Percentiles rank a stretch among this genome's conserved stretches.
Conservation (phyloP, 2,888 invertebrate species). For the Diarsia dahlii region DNA sequence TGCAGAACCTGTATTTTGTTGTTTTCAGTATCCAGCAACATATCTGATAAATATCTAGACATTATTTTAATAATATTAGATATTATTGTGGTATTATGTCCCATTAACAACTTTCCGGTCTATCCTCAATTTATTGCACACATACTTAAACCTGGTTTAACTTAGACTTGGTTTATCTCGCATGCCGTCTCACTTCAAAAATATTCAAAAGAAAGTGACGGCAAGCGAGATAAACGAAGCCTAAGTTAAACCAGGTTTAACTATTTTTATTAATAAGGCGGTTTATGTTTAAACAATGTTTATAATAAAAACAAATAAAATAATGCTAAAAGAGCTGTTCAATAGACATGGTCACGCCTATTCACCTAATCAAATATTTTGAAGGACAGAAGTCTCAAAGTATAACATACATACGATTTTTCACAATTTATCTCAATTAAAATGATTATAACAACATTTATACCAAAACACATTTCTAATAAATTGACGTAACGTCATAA, state of each 20-base stretch:
- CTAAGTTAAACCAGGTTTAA: too few species aligned
- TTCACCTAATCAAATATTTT: background rate
- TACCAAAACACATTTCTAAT: background rate
- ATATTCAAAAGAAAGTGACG: too few species aligned
- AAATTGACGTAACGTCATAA: background rate
- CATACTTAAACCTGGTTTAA: too few species aligned
- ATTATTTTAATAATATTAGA: background rate
- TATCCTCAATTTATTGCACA: conserved; percentile 20
- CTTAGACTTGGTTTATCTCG: too few species aligned
- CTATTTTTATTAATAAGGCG: too few species aligned
- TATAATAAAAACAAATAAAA: conserved; percentile 8
- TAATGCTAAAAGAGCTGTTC: conserved; percentile 3
- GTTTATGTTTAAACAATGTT: conserved; percentile 33
- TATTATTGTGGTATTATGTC: background rate
- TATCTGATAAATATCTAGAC: background rate
- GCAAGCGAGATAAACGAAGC: too few species aligned
- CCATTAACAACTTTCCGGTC: background rate
- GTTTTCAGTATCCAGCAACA: background rate
- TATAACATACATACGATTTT: background rate
- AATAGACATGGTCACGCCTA: background rate
- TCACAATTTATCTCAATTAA: background rate
- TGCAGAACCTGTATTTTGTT: background rate
- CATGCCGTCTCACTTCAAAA: too few species aligned
- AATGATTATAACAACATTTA: background rate
- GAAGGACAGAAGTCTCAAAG: background rate